A percentile compares a stretch with the other conserved stretches of the same genome.
phyloP scores from a whole-genome alignment of 2,888 invertebrate genomes.

The Arctia plantaginis region DNA sequence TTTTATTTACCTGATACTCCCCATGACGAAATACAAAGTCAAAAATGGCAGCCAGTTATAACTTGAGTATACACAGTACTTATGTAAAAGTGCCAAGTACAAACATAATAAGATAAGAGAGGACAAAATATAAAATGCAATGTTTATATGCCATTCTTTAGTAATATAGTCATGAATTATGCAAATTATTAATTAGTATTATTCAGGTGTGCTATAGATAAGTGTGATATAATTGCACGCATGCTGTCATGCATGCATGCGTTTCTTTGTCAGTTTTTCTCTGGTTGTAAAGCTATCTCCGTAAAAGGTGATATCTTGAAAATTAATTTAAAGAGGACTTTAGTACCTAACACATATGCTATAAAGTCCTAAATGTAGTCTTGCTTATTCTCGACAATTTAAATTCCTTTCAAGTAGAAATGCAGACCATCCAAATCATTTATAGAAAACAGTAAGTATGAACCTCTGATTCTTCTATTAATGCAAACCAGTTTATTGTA shows the following conservation, averaged over 20 bases:
- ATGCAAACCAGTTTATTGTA: no score
- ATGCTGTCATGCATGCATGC: no score
- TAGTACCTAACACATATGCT: no score
- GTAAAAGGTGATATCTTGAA: no score
- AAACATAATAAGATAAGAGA: background rate
- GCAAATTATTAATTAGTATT: background rate
- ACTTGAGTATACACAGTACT: background rate
- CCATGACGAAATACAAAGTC: background rate
- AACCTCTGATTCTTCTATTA: no score
- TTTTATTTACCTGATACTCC: background rate
- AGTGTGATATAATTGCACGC: no score
- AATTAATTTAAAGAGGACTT: no score
- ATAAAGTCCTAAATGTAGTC: no score
- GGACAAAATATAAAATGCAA: slow-evolving; percentile 5
- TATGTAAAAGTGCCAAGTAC: slow-evolving; percentile 7
- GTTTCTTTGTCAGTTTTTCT: no score
- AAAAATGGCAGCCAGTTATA: background rate
- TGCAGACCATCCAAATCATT: background rate
- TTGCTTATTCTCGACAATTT: no score
- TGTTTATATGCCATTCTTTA: background rate
- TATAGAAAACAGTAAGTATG: background rate
- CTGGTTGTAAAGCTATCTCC: no score
- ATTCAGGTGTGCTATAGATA: background rate
- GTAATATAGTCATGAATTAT: no score
- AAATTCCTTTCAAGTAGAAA: background rate